Evolutionary conservation across 2,888 invertebrate species (phyloP), one percentile per base, ranked within the genome.

Genomic region (Drosophila kokeensis): DNA sequence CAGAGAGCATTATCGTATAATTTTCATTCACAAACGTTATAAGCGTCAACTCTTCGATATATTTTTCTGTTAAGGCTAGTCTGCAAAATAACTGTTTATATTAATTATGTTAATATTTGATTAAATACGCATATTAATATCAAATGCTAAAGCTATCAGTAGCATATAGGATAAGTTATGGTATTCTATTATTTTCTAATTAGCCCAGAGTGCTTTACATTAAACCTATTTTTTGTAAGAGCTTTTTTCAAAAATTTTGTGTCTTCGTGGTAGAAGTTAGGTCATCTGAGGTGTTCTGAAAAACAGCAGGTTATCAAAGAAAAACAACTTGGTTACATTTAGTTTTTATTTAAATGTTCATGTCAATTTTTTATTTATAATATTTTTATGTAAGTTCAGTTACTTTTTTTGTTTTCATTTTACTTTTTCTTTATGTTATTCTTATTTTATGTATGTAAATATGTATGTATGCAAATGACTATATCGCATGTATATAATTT

Each of bases 361-460:
- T 82, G 69, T 80, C 82, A 78, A 71, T 38, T 65, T 68, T 74
- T 84, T 87, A 72, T 87, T 85, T 58, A 69, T 85, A 89, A 87
- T 89, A 89, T 85, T 82, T 90, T 81, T 87, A 79, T 89, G 79
- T 76, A 89, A 83, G 73, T 87, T 83, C 79, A 81, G 79, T 86
- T 87, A 70, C 61, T 70, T 38, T 67, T 59, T 48, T 58, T 50
- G 11, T 59, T 50, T 58, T 74, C 24, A 29, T 57, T 62, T 62
- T 45, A 36, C 58, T 45, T 63, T 64, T 73, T n/a, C 60, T 76
- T 71, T 50, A 48, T 59, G 48, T 55, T 79, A 42, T 69, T 69
- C 78, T 81, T 73, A 81, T 53, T 59, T 66, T 65, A 79, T 79
- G 59, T 80, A 71, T 78, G 73, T 79, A 79, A 81, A 79, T 79